Conservation (phyloP, 2,113 vertebrate species). For the Gnathonemus longibarbis region DNA sequence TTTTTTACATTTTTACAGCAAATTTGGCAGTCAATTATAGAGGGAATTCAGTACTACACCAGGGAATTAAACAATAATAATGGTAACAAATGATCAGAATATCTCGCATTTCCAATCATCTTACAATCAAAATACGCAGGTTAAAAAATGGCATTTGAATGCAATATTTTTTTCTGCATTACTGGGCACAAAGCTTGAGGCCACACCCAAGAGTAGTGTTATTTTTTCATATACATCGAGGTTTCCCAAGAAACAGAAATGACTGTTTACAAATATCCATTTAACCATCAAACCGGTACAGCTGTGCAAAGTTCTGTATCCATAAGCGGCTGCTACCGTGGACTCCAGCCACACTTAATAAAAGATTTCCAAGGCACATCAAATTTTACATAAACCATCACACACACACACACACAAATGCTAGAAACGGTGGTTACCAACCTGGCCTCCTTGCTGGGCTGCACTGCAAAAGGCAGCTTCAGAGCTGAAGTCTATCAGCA, state of each 20-base stretch:
- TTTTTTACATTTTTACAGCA: neutral
- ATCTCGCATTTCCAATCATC: neutral
- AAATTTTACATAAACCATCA: neutral
- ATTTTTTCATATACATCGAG: neutral
- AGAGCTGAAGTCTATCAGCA: slow-evolving; percentile 55
- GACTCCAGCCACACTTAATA: neutral
- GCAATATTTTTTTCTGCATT: neutral
- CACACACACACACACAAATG: neutral
- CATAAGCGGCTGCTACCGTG: neutral
- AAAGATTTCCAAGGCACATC: neutral
- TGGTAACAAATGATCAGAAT: neutral
- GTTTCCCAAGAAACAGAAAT: neutral
- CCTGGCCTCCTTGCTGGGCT: slow-evolving; percentile 90
- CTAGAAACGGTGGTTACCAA: slow-evolving; percentile 40
- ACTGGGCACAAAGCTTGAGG: neutral
- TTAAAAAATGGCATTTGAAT: neutral
- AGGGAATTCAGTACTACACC: neutral
- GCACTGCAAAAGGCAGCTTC: slow-evolving; percentile 71
- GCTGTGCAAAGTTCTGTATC: neutral
- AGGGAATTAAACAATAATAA: neutral
- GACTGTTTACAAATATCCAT: neutral
- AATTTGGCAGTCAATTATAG: neutral
- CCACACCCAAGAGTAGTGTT: neutral
- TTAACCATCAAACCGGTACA: neutral
- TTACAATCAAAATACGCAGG: neutral